Evolutionary conservation across 2,797 vertebrate species (phyloP).

Genomic region (Helicolenus hilgendorfi): DNA sequence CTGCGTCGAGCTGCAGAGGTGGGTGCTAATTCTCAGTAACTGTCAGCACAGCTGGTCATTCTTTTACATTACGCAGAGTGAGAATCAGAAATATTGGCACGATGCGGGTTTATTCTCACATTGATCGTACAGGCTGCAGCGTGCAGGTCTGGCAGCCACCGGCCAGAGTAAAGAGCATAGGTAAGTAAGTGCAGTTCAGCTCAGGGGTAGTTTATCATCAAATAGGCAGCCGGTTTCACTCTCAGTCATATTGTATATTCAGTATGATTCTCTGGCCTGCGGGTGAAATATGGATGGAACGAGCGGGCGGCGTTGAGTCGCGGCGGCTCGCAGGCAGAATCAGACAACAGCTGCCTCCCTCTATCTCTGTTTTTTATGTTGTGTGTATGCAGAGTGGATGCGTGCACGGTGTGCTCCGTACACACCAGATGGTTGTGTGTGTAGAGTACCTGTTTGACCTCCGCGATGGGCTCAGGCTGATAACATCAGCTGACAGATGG

Average conservation of each 20-base stretch:
- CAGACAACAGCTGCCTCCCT: constrained; percentile 64
- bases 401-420: background rate
- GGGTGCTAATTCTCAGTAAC: background rate
- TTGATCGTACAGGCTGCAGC: background rate
- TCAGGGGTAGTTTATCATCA: constrained; percentile 64
- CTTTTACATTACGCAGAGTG: background rate
- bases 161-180: constrained; percentile 52
- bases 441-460: constrained; percentile 72
- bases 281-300: constrained; percentile 66
- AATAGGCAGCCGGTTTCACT: constrained; percentile 45
- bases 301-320: constrained; percentile 13
- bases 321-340: constrained; percentile 60
- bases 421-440: constrained; percentile 60
- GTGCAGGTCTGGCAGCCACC: background rate
- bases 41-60: background rate
- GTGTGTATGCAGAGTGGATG: background rate
- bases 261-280: constrained; percentile 49
- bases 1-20: background rate
- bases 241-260: constrained; percentile 56
- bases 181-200: constrained; percentile 57
- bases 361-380: constrained; percentile 52
- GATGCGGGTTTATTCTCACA: constrained; percentile 1
- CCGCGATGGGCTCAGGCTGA: constrained; percentile 58
- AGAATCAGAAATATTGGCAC: background rate
- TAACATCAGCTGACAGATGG: constrained; percentile 77